These are phyloP conservation scores for Procambarus virginalis DNA, from an alignment of 1,140 invertebrate genomes.

Conservation along the genomic window DNA sequence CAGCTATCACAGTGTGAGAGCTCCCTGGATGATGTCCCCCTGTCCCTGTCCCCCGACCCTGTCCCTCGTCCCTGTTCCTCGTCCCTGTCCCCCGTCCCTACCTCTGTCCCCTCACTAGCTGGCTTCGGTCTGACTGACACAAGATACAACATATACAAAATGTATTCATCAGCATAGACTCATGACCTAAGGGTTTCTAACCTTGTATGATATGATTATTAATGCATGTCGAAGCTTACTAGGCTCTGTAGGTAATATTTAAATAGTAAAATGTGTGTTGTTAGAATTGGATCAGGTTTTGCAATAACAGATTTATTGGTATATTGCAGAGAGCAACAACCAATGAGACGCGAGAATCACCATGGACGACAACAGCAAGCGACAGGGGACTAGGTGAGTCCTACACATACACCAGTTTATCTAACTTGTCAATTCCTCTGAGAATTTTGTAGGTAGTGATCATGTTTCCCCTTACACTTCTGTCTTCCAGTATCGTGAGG, in stretches of 20 bases:
- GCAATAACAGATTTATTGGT: background rate
- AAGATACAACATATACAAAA: background rate
- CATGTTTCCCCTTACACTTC: too few relatives aligned
- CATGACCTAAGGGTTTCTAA: background rate
- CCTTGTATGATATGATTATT: background rate
- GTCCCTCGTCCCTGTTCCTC: background rate
- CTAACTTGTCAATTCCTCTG: too few relatives aligned
- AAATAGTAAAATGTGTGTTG: background rate
- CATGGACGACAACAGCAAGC: conserved; percentile 72
- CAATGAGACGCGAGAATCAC: conserved; percentile 22
- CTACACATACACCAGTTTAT: too few relatives aligned
- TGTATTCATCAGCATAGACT: background rate
- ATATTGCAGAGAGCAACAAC: conserved; percentile 2
- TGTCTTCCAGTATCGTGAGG: too few relatives aligned
- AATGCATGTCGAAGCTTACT: background rate
- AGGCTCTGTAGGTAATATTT: too few relatives aligned
- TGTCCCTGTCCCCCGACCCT: background rate
- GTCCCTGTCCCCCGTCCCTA: background rate
- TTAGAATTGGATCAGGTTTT: too few relatives aligned
- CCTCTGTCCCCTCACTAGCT: background rate
- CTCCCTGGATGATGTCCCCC: background rate
- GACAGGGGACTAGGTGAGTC: conserved; percentile 72
- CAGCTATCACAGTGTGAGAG: background rate
- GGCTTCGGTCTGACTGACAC: background rate
- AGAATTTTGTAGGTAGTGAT: too few relatives aligned